phyloP scores from a whole-genome alignment of 2,113 vertebrate genomes.

The Stomatorhinus ivindoensis region DNA sequence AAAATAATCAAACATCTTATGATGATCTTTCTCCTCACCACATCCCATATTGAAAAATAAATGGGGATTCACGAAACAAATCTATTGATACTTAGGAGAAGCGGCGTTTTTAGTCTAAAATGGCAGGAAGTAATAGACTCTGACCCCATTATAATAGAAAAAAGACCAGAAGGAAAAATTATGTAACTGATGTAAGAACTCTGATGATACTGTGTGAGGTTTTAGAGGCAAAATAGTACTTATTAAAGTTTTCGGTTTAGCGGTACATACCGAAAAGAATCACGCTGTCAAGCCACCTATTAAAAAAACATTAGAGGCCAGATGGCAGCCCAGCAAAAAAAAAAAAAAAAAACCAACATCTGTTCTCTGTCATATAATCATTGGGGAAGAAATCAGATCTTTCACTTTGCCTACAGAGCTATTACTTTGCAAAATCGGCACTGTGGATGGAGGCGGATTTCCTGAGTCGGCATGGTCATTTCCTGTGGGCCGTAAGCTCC shows the following conservation, averaged over 20 bases:
- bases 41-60: not conserved
- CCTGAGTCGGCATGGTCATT: not conserved
- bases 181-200: not conserved
- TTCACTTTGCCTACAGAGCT: not conserved
- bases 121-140: not conserved
- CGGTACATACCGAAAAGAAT: not conserved
- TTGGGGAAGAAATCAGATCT: not conserved
- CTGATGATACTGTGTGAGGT: not conserved
- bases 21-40: not conserved
- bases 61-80: not conserved
- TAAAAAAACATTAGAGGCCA: not conserved
- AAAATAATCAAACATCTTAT: not conserved
- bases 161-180: not conserved
- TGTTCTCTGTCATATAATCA: not conserved
- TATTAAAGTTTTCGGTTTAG: not conserved
- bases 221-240: not conserved
- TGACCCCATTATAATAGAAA: not conserved
- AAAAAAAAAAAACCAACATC: not conserved
- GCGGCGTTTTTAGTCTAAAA: not conserved
- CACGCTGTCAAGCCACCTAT: not conserved
- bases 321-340: not conserved
- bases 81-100: not conserved
- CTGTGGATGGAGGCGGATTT: not conserved
- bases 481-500: not conserved
- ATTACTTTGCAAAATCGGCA: not conserved